Conservation (phyloP, 1,140 invertebrate genomes). For the Orius insidiosus region DNA sequence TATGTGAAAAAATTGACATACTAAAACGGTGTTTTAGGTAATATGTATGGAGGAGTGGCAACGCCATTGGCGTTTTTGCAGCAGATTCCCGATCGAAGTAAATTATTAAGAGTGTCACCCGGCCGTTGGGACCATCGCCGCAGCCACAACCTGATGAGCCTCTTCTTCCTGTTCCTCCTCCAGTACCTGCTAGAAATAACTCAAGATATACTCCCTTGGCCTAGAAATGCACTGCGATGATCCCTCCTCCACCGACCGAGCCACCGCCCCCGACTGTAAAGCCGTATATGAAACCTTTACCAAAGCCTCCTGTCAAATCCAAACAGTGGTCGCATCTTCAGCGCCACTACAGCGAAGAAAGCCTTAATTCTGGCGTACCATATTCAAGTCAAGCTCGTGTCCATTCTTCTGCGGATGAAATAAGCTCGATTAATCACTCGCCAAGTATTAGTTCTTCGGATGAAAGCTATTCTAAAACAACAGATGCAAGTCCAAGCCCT, state of each 20-base stretch:
- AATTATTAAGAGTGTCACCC: constrained; percentile 24
- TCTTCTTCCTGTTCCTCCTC: not conserved
- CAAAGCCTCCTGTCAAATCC: constrained; percentile 30
- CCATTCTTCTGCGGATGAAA: constrained; percentile 63
- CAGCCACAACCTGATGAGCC: constrained; percentile 24
- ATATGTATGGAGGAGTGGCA: constrained; percentile 46
- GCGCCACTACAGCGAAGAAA: constrained; percentile 44
- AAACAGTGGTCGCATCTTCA: constrained; percentile 23
- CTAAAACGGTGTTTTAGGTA: constrained; percentile 20
- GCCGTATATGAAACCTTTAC: constrained; percentile 38
- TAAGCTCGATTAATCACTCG: constrained; percentile 57
- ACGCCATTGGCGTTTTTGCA: constrained; percentile 47
- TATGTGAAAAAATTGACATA: not conserved
- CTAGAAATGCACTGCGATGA: constrained; percentile 12
- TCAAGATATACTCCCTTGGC: constrained; percentile 21
- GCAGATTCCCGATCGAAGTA: constrained; percentile 27
- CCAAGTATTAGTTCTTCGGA: constrained; percentile 63
- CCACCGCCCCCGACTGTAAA: constrained; percentile 19
- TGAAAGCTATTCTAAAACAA: constrained; percentile 59
- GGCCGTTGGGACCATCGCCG: constrained; percentile 24
- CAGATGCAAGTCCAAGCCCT: constrained; percentile 44
- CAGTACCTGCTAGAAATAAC: constrained; percentile 17
- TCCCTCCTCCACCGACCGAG: constrained; percentile 9
- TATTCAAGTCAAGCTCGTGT: constrained; percentile 22
- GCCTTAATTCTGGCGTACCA: constrained; percentile 26